These are phyloP conservation scores for Eulemur rubriventer DNA, from an alignment of 2,797 vertebrate genomes.

Conservation along the genomic window DNA sequence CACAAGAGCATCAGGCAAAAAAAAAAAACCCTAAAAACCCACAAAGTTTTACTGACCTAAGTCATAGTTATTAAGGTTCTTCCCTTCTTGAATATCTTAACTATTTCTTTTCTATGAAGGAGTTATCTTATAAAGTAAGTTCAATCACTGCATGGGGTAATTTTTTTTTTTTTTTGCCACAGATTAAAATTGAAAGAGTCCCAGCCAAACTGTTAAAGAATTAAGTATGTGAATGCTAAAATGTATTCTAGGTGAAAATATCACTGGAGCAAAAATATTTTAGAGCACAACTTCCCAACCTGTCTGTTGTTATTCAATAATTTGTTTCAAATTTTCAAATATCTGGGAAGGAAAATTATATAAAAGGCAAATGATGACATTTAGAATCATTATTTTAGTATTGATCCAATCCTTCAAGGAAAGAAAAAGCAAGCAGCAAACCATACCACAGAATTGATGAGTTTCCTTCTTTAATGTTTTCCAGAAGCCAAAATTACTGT, in stretches of 20 bases:
- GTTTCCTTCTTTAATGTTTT: neutral
- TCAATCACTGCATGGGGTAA: neutral
- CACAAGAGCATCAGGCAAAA: neutral
- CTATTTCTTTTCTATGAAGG: neutral
- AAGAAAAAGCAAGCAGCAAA: neutral
- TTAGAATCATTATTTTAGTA: neutral
- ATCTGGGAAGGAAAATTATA: neutral
- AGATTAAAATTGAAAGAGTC: slow-evolving; percentile 1
- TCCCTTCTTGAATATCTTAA: neutral
- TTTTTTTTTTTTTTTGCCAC: neutral
- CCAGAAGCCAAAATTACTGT: neutral
- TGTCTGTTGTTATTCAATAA: neutral
- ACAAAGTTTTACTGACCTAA: neutral
- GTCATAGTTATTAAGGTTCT: neutral
- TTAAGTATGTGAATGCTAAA: neutral
- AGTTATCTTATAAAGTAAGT: neutral
- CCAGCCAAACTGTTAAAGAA: neutral
- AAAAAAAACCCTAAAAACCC: neutral
- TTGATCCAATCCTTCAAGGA: neutral
- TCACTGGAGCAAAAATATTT: slow-evolving; percentile 21
- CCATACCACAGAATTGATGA: neutral
- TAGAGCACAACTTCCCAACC: neutral
- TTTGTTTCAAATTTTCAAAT: slow-evolving; percentile 25
- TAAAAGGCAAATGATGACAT: neutral
- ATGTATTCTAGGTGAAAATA: neutral